Percentiles rank a stretch among this genome's conserved stretches.
phyloP scores from a whole-genome alignment of 2,113 vertebrate genomes.

The Collichthys lucidus region DNA sequence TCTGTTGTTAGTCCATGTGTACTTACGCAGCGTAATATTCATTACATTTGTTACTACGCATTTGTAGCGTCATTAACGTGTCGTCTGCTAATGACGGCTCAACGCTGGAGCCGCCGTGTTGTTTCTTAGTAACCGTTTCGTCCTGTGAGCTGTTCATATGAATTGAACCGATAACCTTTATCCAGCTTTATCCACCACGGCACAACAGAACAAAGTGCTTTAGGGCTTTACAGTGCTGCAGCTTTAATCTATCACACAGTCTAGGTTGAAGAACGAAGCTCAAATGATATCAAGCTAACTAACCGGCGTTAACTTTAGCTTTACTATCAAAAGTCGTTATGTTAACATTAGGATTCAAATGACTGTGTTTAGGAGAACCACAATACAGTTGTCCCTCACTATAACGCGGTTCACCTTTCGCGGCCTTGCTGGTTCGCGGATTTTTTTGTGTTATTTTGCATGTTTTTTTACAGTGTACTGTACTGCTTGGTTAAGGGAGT shows the following conservation, averaged over 20 bases:
- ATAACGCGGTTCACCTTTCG: too few species aligned
- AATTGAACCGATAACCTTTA: too few species aligned
- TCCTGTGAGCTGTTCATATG: not conserved
- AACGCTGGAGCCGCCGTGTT: not conserved
- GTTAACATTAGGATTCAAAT: not conserved
- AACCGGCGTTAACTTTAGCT: not conserved
- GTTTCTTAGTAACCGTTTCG: not conserved
- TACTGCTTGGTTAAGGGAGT: too few species aligned
- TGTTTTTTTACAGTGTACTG: too few species aligned
- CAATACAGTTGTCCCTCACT: not conserved
- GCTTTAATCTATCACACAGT: not conserved
- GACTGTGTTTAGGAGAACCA: not conserved
- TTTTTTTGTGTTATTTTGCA: too few species aligned
- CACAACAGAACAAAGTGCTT: not conserved
- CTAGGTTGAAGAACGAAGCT: too few species aligned
- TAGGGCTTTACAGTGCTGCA: not conserved
- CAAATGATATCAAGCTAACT: not conserved
- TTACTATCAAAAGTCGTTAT: too few species aligned
- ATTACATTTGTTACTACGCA: not conserved
- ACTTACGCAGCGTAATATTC: not conserved
- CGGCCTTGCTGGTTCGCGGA: too few species aligned
- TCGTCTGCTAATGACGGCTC: fast-evolving
- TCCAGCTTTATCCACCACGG: not conserved
- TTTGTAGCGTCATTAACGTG: not conserved
- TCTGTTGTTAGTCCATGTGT: not conserved